phyloP scores from a whole-genome alignment of 2,113 vertebrate species.

The Cyprinodon brontotheroides region DNA sequence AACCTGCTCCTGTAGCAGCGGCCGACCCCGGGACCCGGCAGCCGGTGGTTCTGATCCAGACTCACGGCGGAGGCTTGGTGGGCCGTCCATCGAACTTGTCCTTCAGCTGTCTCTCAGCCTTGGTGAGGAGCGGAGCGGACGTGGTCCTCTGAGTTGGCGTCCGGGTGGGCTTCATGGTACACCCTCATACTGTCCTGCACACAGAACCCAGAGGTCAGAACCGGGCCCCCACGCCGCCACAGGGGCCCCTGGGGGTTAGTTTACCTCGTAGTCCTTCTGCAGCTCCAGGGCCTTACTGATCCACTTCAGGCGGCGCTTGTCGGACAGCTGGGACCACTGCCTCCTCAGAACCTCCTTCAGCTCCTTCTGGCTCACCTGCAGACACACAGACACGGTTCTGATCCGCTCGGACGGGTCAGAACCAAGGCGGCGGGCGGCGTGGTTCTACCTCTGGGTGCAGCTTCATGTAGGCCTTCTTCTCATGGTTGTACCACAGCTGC shows the following conservation, averaged over 20 bases:
- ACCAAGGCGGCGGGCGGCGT: background rate
- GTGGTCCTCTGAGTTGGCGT: slow-evolving; percentile 75
- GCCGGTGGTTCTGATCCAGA: background rate
- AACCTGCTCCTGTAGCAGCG: too few relatives aligned
- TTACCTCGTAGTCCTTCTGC: slow-evolving; percentile 83
- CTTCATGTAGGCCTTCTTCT: slow-evolving; percentile 84
- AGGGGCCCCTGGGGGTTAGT: background rate
- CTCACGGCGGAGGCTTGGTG: slow-evolving; percentile 83
- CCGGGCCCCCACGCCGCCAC: too few relatives aligned
- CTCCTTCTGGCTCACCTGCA: slow-evolving; percentile 82
- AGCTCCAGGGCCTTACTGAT: slow-evolving; percentile 86
- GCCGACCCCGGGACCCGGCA: too few relatives aligned
- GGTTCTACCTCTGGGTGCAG: slow-evolving; percentile 78
- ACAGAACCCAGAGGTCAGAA: slow-evolving; percentile 2
- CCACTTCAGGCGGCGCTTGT: slow-evolving; percentile 84
- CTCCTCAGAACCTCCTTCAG: slow-evolving; percentile 82
- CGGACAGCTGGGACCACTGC: slow-evolving; percentile 83
- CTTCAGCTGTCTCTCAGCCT: slow-evolving; percentile 83
- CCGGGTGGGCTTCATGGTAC: slow-evolving; percentile 80
- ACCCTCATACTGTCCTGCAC: slow-evolving; percentile 75
- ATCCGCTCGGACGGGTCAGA: background rate
- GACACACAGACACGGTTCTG: background rate
- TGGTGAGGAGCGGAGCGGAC: slow-evolving; percentile 83
- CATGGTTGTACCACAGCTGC: slow-evolving; percentile 85
- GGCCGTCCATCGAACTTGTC: slow-evolving; percentile 85